Percentiles rank a stretch among this genome's conserved stretches.
Evolutionary conservation across 30 jellyfish, hydroid and myxozoan species (phyloP).

Genomic region (Cassiopea andromeda): DNA sequence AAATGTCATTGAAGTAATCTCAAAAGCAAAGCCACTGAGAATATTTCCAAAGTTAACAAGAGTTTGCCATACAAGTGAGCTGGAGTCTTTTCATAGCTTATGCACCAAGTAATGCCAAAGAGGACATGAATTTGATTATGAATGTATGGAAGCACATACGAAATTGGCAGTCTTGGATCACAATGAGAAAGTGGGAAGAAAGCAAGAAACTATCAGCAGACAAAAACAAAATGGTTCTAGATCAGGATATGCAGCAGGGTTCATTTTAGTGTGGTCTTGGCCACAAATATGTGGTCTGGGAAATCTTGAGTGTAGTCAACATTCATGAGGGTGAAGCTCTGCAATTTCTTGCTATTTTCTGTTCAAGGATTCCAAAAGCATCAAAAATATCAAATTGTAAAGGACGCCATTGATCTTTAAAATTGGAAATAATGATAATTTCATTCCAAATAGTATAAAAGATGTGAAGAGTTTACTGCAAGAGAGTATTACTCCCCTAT

Average conservation of each 20-base stretch:
- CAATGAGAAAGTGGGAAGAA: slow-evolving; percentile 36
- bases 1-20: not conserved
- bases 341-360: too few relatives aligned
- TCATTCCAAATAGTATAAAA: too few relatives aligned
- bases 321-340: too few relatives aligned
- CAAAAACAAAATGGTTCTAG: not conserved
- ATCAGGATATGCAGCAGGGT: not conserved
- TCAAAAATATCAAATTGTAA: too few relatives aligned
- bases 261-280: too few relatives aligned
- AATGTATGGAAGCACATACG: slow-evolving; percentile 33
- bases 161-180: slow-evolving; percentile 41
- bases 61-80: slow-evolving; percentile 29
- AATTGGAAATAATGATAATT: too few relatives aligned
- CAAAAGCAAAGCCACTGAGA: not conserved
- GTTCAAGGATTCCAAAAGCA: too few relatives aligned
- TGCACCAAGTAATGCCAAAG: slow-evolving; percentile 23
- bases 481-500: too few relatives aligned
- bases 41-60: not conserved
- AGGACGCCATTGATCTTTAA: too few relatives aligned
- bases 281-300: too few relatives aligned
- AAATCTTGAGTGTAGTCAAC: too few relatives aligned
- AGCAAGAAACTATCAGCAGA: slow-evolving; percentile 30
- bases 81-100: slow-evolving; percentile 38
- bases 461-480: too few relatives aligned
- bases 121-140: slow-evolving; percentile 33